Base-by-base conservation (phyloP, 2,113 vertebrate genomes). In the Tyrannus savana region DNA sequence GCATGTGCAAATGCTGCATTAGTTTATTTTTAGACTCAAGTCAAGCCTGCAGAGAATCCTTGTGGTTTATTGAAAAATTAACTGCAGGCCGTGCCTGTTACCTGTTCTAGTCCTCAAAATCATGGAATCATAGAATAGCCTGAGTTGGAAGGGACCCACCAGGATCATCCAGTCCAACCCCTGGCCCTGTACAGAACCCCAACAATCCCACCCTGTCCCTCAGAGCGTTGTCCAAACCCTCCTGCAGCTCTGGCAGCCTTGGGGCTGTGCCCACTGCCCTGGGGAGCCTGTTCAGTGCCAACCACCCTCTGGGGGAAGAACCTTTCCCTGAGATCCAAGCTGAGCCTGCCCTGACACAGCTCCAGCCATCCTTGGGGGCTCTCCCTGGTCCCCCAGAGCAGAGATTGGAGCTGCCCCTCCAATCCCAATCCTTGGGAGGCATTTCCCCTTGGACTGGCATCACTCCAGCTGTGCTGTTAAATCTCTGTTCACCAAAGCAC, bases 131-230 rank as follows among this genome's bases (percentile, higher is more conserved):
- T 25, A 25, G n/a, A 10, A 37, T 62, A 0, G 19, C n/a, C 24
- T 55, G 30, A 41, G 41, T 0, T 0, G 78, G 24, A 19, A 42
- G 16, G 19, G 7, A 25, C 21, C 24, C n/a, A 0, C 24, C 2
- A 6, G 27, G 53, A 47, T 10, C 8, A 37, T 2, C 3, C 3
- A 18, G 55, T 3, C 12, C 76, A 37, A 4, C 31, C 0, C 17
- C 42, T 17, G 12, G 0, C 6, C 37, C 50, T 89, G 59, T 44
- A 3, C 31, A 52, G 68, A 9, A 3, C 22, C 52, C 52, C 60
- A 74, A 2, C 22, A 81, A 2, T 0, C 44, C 39, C 87, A 14
- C 6, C 53, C 46, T 75, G 39, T 9, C 37, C 77, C 69, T 31
- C 35, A 68, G 24, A 80, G 58, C 0, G 6, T 35, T 19, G 15